Percentiles rank a stretch among this genome's conserved stretches.
These are phyloP conservation scores for Andrena bicolor DNA, from an alignment of 2,888 invertebrate genomes.

Conservation along the genomic window DNA sequence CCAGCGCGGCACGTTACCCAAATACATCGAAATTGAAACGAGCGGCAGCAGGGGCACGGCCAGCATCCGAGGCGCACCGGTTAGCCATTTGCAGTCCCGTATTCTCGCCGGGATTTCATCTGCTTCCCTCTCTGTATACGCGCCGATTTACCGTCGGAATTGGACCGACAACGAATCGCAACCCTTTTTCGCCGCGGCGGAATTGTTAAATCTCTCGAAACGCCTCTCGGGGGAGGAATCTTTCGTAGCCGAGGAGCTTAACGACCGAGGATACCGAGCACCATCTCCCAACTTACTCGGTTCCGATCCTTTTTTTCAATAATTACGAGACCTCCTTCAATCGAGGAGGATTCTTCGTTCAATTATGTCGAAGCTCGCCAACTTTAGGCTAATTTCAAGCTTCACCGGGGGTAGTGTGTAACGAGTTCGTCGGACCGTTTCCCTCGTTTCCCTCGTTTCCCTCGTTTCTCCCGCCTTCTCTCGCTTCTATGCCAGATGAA, in stretches of 20 bases:
- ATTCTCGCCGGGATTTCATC: constrained; percentile 64
- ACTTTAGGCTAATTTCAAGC: background rate
- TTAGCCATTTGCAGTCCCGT: constrained; percentile 56
- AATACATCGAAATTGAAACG: constrained; percentile 63
- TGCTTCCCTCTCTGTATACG: constrained; percentile 37
- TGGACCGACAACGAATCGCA: constrained; percentile 52
- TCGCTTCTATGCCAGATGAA: background rate
- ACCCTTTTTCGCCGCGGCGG: constrained; percentile 30
- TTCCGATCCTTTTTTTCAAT: background rate
- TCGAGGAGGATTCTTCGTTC: background rate
- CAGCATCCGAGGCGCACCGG: constrained; percentile 15
- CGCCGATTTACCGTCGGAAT: constrained; percentile 58
- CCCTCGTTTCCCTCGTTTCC: background rate
- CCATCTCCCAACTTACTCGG: background rate
- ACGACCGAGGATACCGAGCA: constrained; percentile 4
- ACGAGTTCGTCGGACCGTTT: constrained; percentile 17
- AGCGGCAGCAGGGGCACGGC: constrained; percentile 15
- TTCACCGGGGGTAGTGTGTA: background rate
- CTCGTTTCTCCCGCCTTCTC: no score
- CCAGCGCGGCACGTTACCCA: constrained; percentile 41
- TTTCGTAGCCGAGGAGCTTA: background rate
- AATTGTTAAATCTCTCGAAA: constrained; percentile 52
- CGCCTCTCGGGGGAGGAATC: constrained; percentile 1
- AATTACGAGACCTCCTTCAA: background rate
- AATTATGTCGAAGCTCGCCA: background rate